phyloP scores from a whole-genome alignment of 30 jellyfish, hydroid and myxozoan species.

The Turritopsis dohrnii region DNA sequence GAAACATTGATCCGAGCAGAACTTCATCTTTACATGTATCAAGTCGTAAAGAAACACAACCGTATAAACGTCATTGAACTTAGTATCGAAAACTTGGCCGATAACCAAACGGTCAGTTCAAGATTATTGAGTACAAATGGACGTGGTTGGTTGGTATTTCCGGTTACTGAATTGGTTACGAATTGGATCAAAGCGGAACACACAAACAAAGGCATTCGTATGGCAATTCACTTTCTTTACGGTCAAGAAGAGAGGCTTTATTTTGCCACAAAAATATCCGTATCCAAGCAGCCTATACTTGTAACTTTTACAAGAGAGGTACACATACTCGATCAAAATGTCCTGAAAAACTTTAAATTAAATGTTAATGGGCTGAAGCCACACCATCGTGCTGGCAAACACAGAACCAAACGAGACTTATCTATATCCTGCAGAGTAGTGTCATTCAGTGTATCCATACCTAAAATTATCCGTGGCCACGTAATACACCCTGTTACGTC shows the following conservation, averaged over 20 bases:
- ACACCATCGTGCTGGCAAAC: too few relatives aligned
- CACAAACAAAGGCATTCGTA: not conserved
- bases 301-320: not conserved
- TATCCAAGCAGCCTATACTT: not conserved
- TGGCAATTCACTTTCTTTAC: not conserved
- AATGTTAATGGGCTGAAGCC: too few relatives aligned
- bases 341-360: too few relatives aligned
- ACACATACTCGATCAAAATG: not conserved
- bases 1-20: not conserved
- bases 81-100: not conserved
- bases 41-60: not conserved
- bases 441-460: too few relatives aligned
- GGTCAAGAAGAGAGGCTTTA: not conserved
- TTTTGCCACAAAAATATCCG: not conserved
- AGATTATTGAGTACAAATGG: not conserved
- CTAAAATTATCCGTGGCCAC: too few relatives aligned
- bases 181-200: not conserved
- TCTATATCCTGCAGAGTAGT: too few relatives aligned
- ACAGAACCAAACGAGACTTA: too few relatives aligned
- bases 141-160: constrained; percentile 1
- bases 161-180: not conserved
- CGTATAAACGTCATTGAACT: not conserved
- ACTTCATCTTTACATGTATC: not conserved
- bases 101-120: not conserved
- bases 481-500: too few relatives aligned